phyloP scores from a whole-genome alignment of 1,140 invertebrate genomes.

The Ctenoplectra terminalis region DNA sequence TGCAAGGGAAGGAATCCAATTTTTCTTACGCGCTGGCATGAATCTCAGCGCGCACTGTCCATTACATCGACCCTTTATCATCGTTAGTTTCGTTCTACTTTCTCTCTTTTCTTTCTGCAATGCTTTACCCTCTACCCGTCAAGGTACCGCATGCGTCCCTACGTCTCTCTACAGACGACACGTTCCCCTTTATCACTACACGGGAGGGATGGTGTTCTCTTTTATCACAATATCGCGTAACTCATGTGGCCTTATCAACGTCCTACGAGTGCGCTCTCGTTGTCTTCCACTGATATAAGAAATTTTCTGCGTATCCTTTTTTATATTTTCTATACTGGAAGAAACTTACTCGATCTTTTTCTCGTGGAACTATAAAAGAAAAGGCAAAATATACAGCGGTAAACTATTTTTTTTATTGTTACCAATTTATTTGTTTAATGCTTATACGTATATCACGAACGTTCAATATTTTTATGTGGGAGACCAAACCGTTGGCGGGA shows the following conservation, averaged over 20 bases:
- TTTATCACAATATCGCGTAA: constrained; percentile 76
- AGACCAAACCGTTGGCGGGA: no score
- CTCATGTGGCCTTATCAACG: constrained; percentile 70
- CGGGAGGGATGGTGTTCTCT: constrained; percentile 56
- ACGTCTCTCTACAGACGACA: background rate
- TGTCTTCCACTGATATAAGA: background rate
- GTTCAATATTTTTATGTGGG: no score
- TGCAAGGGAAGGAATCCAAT: constrained; percentile 33
- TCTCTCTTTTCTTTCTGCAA: background rate
- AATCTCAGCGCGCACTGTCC: constrained; percentile 13
- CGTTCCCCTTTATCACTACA: constrained; percentile 71
- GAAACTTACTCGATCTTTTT: no score
- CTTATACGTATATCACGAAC: no score
- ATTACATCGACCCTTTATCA: constrained; percentile 60
- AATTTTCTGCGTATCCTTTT: background rate
- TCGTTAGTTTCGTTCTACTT: constrained; percentile 56
- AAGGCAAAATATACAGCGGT: background rate
- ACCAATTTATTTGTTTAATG: no score
- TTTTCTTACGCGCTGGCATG: constrained; percentile 46
- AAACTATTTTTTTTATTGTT: no score
- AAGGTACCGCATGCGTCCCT: constrained; percentile 12
- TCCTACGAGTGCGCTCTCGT: constrained; percentile 48
- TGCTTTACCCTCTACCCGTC: constrained; percentile 3
- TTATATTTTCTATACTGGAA: no score
- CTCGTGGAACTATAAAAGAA: background rate